Percentiles rank a stretch among this genome's conserved stretches.
Evolutionary conservation across 2,113 vertebrate genomes (phyloP).

Genomic region (Microtus montanus): DNA sequence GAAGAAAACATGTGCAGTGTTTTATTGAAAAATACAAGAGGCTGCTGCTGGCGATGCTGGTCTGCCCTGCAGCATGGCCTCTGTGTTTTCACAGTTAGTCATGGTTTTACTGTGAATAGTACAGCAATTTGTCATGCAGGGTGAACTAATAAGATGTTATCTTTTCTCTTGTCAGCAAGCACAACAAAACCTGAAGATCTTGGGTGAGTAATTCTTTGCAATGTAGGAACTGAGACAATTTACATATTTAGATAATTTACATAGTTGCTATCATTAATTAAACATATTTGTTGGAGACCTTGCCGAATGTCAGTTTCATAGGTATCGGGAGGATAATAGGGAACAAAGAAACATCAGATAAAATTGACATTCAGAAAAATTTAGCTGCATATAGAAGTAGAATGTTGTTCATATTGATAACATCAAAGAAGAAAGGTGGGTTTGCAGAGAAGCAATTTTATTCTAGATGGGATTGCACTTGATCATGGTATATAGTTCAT

Average conservation of each 20-base stretch:
- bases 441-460: constrained; percentile 26
- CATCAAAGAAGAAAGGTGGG: constrained; percentile 30
- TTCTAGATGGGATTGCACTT: not conserved
- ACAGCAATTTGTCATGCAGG: not conserved
- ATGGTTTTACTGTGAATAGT: constrained; percentile 1
- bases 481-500: not conserved
- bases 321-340: not conserved
- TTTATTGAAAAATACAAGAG: constrained; percentile 47
- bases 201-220: constrained; percentile 77
- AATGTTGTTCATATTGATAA: not conserved
- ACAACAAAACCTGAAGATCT: constrained; percentile 83
- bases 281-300: constrained; percentile 8
- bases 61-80: not conserved
- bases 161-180: constrained; percentile 75
- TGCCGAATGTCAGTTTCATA: not conserved
- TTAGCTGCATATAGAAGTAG: not conserved
- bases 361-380: constrained; percentile 40
- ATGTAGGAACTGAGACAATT: accelerated
- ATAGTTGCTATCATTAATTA: constrained; percentile 12
- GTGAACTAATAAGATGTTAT: constrained; percentile 53
- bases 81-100: not conserved
- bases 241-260: constrained; percentile 10
- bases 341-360: not conserved
- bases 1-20: not conserved
- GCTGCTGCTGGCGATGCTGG: not conserved